A percentile compares a stretch with the other conserved stretches of the same genome.
Conservation (phyloP, 2,113 vertebrate species). For the Malurus elegans region DNA sequence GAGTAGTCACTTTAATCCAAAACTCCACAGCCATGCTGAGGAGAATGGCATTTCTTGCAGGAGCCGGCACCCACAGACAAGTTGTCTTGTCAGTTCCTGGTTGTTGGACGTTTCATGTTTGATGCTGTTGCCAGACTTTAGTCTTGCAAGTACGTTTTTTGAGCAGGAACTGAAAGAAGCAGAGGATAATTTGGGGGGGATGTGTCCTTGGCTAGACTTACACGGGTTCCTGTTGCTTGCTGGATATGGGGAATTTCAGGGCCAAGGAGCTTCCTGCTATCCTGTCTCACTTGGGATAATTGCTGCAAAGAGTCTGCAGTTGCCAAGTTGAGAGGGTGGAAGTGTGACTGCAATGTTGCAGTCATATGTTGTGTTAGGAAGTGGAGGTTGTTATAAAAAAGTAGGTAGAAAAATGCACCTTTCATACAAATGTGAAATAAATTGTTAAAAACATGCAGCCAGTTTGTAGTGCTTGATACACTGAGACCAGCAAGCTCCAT, state of each 20-base stretch:
- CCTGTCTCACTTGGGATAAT: neutral
- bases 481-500: neutral
- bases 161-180: neutral
- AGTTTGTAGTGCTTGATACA: neutral
- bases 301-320: neutral
- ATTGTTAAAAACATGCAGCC: neutral
- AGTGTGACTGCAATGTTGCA: neutral
- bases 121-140: neutral
- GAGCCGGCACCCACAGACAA: fast-evolving
- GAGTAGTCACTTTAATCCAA: neutral
- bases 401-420: neutral
- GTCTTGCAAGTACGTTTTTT: neutral
- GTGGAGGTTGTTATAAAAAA: neutral
- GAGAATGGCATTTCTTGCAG: neutral
- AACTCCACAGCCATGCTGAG: neutral
- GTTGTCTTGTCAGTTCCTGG: neutral
- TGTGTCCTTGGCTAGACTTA: neutral
- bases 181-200: neutral
- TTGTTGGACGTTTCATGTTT: neutral
- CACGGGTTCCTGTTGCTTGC: neutral
- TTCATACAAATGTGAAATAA: neutral
- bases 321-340: neutral
- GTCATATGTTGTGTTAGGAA: neutral
- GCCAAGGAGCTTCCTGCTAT: neutral
- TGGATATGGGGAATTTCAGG: neutral